phyloP scores from a whole-genome alignment of 2,888 invertebrate genomes.

The Caenorhabditis japonica region DNA sequence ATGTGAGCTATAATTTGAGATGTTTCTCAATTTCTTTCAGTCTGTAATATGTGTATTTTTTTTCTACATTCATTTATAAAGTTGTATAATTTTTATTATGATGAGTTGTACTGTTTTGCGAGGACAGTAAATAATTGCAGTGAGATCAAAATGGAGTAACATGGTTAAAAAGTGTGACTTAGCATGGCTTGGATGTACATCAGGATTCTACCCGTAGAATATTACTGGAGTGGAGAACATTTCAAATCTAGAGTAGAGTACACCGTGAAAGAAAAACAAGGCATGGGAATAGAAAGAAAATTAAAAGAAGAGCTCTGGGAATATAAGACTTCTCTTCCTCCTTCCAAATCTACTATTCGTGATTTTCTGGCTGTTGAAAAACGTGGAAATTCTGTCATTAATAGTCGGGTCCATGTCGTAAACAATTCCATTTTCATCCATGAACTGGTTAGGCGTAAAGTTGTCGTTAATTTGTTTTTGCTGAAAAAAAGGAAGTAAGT shows the following conservation, averaged over 20 bases:
- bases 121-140: neutral
- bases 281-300: neutral
- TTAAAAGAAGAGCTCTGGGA: conserved; percentile 24
- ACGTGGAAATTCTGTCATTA: conserved; percentile 55
- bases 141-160: conserved; percentile 18
- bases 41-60: too few relatives aligned
- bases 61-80: too few relatives aligned
- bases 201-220: conserved; percentile 39
- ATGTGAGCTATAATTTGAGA: too few relatives aligned
- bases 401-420: conserved; percentile 61
- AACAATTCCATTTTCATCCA: conserved; percentile 63
- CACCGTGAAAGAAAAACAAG: conserved; percentile 1
- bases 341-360: conserved; percentile 44
- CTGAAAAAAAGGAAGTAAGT: conserved; percentile 32
- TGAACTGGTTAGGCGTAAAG: conserved; percentile 58
- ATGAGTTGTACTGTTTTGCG: too few relatives aligned
- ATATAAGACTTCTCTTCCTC: conserved; percentile 50
- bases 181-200: conserved; percentile 44
- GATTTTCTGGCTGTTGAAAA: conserved; percentile 53
- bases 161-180: conserved; percentile 24
- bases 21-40: too few relatives aligned
- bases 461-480: conserved; percentile 59
- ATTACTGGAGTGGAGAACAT: conserved; percentile 45
- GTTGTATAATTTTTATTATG: too few relatives aligned
- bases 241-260: conserved; percentile 49